Percentiles rank a stretch among this genome's conserved stretches.
Conservation (phyloP, 2,113 vertebrate species). For the Malurus melanocephalus region DNA sequence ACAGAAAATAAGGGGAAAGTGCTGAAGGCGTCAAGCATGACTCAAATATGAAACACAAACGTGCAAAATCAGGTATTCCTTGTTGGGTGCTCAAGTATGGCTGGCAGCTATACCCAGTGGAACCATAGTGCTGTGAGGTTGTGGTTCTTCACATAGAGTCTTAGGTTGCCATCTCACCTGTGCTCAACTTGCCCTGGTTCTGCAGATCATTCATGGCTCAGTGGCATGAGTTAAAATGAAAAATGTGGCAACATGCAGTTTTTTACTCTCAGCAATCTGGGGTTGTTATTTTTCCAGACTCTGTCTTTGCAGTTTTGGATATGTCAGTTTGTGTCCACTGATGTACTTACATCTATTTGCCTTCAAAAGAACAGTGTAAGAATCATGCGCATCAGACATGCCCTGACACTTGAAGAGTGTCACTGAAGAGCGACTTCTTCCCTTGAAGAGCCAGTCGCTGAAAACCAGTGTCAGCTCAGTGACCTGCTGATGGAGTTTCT, state of each 20-base stretch:
- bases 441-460: background rate
- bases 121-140: accelerated
- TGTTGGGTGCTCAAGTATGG: accelerated
- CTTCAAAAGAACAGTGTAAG: background rate
- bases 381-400: accelerated
- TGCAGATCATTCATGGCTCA: accelerated
- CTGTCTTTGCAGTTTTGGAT: background rate
- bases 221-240: background rate
- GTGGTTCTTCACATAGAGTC: background rate
- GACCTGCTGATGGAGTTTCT: background rate
- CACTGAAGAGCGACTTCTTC: background rate
- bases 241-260: background rate
- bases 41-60: accelerated
- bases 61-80: background rate
- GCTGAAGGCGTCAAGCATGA: background rate
- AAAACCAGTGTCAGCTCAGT: background rate
- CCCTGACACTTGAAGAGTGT: background rate
- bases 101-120: background rate
- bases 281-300: background rate
- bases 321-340: background rate
- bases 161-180: background rate
- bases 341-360: background rate
- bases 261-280: background rate
- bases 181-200: background rate
- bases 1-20: background rate